Conservation (phyloP, 2,113 vertebrate genomes). For the Pangasianodon hypophthalmus region DNA sequence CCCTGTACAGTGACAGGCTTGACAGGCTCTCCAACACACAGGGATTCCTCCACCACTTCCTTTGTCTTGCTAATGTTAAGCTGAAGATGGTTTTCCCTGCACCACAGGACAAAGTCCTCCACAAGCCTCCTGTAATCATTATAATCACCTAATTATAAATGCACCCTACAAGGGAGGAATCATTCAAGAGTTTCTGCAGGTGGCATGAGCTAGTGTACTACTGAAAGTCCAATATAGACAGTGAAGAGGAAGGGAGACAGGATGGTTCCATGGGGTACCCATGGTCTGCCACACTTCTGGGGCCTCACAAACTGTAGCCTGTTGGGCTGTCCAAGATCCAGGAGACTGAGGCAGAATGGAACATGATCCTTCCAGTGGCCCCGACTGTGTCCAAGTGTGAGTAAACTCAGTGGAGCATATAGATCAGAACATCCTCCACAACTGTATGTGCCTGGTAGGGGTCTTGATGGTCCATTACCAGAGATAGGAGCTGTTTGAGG, state of each 20-base stretch:
- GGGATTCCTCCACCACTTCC: neutral
- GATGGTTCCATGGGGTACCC: neutral
- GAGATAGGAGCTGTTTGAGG: neutral
- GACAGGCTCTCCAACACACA: neutral
- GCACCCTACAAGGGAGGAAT: neutral
- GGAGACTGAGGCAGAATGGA: neutral
- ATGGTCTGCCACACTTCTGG: neutral
- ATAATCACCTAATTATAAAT: no score
- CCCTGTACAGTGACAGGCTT: neutral
- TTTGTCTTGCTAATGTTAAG: neutral
- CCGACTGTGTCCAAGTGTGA: neutral
- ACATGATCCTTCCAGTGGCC: neutral
- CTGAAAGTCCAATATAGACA: neutral
- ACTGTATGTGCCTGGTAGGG: neutral
- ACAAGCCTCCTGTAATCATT: neutral
- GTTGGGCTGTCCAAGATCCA: neutral
- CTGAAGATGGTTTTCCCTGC: neutral
- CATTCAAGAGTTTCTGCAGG: neutral
- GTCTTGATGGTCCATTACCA: neutral
- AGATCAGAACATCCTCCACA: neutral
- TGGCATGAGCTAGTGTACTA: neutral
- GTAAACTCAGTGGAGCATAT: neutral
- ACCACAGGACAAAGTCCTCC: neutral
- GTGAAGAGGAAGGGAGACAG: neutral
- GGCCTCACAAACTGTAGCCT: neutral